phyloP scores from a whole-genome alignment of 1,140 invertebrate genomes.

The Myzus persicae region DNA sequence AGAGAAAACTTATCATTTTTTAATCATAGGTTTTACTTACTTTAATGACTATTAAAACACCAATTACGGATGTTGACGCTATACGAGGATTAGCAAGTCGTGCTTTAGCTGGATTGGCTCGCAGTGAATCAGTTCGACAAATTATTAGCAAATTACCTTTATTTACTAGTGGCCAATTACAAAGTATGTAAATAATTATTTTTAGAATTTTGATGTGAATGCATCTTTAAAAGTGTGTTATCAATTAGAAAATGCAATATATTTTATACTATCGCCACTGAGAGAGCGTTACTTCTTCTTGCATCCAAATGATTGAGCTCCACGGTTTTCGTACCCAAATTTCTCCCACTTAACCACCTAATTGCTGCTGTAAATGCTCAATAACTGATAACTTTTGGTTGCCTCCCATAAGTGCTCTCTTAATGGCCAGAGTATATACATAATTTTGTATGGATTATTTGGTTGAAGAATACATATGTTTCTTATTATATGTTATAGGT shows the following conservation, averaged over 20 bases:
- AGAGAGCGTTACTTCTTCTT: too few species aligned
- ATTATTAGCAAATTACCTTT: slow-evolving; percentile 95
- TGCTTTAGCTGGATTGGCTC: slow-evolving; percentile 88
- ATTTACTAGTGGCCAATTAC: slow-evolving; percentile 91
- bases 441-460: slow-evolving; percentile 39
- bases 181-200: slow-evolving; percentile 70
- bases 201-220: not conserved
- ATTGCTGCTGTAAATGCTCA: too few species aligned
- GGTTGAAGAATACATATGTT: not conserved
- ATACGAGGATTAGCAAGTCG: slow-evolving; percentile 90
- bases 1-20: not conserved
- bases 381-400: too few species aligned
- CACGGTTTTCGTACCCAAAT: too few species aligned
- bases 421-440: too few species aligned
- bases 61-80: slow-evolving; percentile 95
- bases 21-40: slow-evolving; percentile 72
- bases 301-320: too few species aligned
- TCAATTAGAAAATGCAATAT: not conserved
- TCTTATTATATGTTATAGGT: slow-evolving; percentile 71
- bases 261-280: too few species aligned
- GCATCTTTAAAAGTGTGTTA: not conserved
- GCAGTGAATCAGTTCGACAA: slow-evolving; percentile 90
- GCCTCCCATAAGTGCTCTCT: too few species aligned
- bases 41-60: slow-evolving; percentile 89
- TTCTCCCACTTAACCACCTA: too few species aligned